phyloP scores from a whole-genome alignment of 30 jellyfish, hydroid and myxozoan genomes.

The Nemopilema nomurai region DNA sequence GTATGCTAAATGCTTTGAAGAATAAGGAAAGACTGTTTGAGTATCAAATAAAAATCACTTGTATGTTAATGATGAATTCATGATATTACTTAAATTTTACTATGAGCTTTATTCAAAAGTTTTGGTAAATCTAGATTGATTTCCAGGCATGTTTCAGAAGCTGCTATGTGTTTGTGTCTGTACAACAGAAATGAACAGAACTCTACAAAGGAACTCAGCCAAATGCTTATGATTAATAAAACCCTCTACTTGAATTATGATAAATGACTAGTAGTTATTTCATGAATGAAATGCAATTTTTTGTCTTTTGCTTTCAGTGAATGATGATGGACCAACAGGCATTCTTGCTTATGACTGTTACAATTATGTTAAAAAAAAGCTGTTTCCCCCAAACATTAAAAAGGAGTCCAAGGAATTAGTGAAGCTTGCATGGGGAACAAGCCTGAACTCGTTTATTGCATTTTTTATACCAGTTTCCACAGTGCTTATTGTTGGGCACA shows the following conservation, averaged over 20 bases:
- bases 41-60: background rate
- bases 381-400: slow-evolving; percentile 31
- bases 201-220: too few species aligned
- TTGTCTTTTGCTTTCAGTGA: background rate
- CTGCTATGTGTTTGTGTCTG: too few species aligned
- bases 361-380: slow-evolving; percentile 8
- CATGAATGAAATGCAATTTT: background rate
- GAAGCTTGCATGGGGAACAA: slow-evolving; percentile 44
- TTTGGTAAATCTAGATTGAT: background rate
- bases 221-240: too few species aligned
- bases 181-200: too few species aligned
- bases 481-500: slow-evolving; percentile 51
- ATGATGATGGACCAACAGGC: background rate
- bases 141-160: too few species aligned
- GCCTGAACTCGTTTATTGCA: slow-evolving; percentile 28
- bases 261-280: background rate
- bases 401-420: slow-evolving; percentile 32
- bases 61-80: background rate
- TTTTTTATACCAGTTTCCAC: slow-evolving; percentile 44
- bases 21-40: too few species aligned
- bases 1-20: too few species aligned
- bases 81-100: background rate
- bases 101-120: background rate
- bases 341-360: slow-evolving; percentile 15
- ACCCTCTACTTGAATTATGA: too few species aligned